Evolutionary conservation across 2,113 vertebrate species (phyloP).

Genomic region (Lophochroa leadbeateri): DNA sequence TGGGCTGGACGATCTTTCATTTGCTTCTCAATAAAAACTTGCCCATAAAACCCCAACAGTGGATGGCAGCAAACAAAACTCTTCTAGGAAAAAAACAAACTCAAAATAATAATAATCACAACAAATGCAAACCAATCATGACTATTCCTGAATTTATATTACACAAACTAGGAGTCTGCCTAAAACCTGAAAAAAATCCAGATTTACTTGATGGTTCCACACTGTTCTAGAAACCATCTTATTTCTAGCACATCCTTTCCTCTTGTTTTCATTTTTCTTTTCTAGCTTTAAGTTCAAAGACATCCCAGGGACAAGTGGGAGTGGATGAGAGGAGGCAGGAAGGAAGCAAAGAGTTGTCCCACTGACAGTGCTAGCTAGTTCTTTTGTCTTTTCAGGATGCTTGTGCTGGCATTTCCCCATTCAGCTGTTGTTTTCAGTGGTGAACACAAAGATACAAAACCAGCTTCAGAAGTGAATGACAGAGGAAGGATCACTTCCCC

Average conservation of each 20-base stretch:
- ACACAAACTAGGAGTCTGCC: background rate
- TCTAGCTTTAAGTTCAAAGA: background rate
- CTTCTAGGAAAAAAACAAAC: background rate
- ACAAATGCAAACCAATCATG: background rate
- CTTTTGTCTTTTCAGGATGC: background rate
- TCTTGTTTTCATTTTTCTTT: background rate
- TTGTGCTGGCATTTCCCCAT: background rate
- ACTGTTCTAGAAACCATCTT: background rate
- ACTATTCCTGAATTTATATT: background rate
- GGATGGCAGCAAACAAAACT: background rate
- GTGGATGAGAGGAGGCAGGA: background rate
- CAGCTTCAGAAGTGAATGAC: background rate
- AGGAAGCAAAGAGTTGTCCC: background rate
- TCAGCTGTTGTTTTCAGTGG: background rate
- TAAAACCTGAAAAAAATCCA: background rate
- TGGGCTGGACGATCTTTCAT: background rate
- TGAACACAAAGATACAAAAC: background rate
- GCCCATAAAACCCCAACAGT: background rate
- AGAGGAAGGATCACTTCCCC: background rate
- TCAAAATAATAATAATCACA: background rate
- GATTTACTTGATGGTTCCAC: background rate
- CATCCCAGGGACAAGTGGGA: background rate
- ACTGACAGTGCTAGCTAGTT: background rate
- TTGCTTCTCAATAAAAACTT: constrained; percentile 10
- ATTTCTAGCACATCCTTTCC: background rate